phyloP scores from a whole-genome alignment of 2,797 vertebrate species.

The Nannoperca australis region DNA sequence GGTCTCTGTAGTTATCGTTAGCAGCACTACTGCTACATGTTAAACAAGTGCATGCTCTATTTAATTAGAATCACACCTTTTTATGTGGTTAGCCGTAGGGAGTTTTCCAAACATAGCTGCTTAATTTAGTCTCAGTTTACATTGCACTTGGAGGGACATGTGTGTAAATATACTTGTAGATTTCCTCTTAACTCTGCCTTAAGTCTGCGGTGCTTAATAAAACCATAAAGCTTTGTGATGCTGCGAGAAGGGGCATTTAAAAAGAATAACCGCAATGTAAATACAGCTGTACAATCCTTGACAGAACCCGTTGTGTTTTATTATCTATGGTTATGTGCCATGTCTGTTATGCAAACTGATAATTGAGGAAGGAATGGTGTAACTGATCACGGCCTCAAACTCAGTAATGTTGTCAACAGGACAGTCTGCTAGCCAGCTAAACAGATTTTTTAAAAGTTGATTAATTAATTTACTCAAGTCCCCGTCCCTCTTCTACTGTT shows the following conservation, averaged over 20 bases:
- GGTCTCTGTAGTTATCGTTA: neutral
- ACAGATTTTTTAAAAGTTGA: too few species aligned
- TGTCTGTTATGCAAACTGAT: neutral
- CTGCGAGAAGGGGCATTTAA: neutral
- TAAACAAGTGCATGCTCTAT: neutral
- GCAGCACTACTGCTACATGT: neutral
- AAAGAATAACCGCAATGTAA: neutral
- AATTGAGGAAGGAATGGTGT: neutral
- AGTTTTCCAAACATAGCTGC: neutral
- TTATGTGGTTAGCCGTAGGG: neutral
- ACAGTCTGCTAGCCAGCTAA: neutral
- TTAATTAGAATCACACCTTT: neutral
- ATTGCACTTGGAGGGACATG: neutral
- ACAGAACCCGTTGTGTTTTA: conserved; percentile 5
- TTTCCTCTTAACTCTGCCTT: neutral
- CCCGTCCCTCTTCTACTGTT: neutral
- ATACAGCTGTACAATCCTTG: neutral
- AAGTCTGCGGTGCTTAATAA: neutral
- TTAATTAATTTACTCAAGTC: too few species aligned
- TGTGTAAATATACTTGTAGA: conserved; percentile 3
- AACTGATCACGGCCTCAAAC: neutral
- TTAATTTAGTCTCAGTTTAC: conserved; percentile 2
- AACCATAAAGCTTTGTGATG: neutral
- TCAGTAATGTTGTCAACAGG: neutral
- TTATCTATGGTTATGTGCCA: neutral